Base-by-base conservation (phyloP, 2,888 invertebrate species). In the Melanostoma scalare region DNA sequence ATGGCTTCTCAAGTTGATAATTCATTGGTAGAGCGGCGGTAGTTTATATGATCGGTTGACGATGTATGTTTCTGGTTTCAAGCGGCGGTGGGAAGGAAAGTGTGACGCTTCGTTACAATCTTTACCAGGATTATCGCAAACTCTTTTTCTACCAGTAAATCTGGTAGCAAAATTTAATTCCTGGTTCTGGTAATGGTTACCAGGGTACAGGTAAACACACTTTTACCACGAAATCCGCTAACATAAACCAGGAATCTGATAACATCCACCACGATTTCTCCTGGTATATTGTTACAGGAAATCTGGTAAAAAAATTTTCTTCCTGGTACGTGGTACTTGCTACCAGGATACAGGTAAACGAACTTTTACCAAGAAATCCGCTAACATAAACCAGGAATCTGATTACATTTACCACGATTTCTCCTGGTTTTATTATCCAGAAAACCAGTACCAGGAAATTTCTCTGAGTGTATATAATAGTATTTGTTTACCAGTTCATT, bases 401-500 rank as follows among this genome's bases (percentile, higher is more conserved):
- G 48, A 48, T 48, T 30, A 48, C 30, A 48, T 48, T 30, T 30
- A 48, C 48, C 48, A 48, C 30, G 48, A 48, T 52, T 52, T 52
- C 50, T 52, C 50, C 50, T 52, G 50, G 50, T 52, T 20, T 20
- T 20, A 20, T 20, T 20, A 20, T 20, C 20, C 20, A 20, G 20
- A 20, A 20, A 20, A 20, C 20, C 20, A 20, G 20, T 20, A 20
- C 20, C 20, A 20, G 20, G 20, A 20, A 20, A 20, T 20, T 20
- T 20, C 20, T 20, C 20, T 20, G 20, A 20, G 20, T 20, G 20
- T 20, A 20, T 1, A 20, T 20, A 76, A 61, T 77, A 86, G 67
- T 85, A 86, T 53, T 82, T 85, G 42, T 55, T 56, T 8, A 69
- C 68, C 33, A 85, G 33, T 50, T 86, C 84, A 10, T 76, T 58